Conservation (phyloP, 2,888 invertebrate species). For the Cyaniris semiargus region DNA sequence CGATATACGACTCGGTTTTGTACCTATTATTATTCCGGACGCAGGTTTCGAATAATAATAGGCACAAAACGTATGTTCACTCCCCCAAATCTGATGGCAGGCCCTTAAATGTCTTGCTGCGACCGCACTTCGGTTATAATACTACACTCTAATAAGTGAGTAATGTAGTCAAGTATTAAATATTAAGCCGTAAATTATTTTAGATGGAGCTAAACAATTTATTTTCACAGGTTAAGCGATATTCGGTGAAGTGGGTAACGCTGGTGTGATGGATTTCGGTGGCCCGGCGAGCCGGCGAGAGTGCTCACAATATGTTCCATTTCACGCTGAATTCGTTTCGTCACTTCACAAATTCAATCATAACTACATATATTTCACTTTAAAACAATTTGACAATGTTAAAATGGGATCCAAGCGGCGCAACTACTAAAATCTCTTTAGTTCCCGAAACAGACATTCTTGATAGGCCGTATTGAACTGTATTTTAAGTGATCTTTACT, state of each 20-base stretch:
- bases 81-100: neutral
- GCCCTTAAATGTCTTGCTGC: too few relatives aligned
- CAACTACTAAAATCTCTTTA: neutral
- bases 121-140: too few relatives aligned
- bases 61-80: neutral
- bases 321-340: neutral
- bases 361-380: constrained; percentile 6
- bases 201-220: neutral
- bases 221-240: neutral
- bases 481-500: neutral
- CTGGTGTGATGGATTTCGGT: neutral
- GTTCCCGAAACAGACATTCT: constrained; percentile 1
- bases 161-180: neutral
- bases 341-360: neutral
- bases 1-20: too few relatives aligned
- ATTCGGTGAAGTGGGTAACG: constrained; percentile 21
- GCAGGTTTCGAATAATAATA: neutral
- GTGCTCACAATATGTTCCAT: neutral
- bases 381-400: neutral
- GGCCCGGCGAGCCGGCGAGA: neutral
- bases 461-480: neutral
- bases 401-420: neutral
- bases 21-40: too few relatives aligned
- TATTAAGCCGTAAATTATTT: neutral
- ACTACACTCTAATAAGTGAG: neutral